A percentile compares a stretch with the other conserved stretches of the same genome.
Conservation (phyloP, 2,797 vertebrate species). For the Betta splendens region DNA sequence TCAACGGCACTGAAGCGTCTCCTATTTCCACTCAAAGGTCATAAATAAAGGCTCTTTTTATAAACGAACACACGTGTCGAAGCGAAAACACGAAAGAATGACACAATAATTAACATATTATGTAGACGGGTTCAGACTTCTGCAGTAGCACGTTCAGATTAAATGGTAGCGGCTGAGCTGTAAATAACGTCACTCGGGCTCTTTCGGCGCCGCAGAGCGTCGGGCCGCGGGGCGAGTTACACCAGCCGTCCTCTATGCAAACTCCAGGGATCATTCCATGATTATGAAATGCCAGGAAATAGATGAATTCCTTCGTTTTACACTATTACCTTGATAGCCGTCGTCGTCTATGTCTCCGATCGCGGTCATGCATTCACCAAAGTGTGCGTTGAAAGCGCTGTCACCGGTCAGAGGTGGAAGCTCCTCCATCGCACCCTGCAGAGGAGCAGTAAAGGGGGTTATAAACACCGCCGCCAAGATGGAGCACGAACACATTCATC, state of each 20-base stretch:
- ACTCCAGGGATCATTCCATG: constrained; percentile 7
- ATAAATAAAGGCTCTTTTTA: constrained; percentile 59
- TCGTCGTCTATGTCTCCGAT: constrained; percentile 95
- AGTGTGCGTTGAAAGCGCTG: constrained; percentile 91
- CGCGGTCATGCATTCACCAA: constrained; percentile 91
- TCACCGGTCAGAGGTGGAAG: constrained; percentile 84
- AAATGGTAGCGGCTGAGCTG: constrained; percentile 44
- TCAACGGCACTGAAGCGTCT: constrained; percentile 55
- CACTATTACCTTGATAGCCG: constrained; percentile 91
- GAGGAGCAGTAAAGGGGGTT: constrained; percentile 56
- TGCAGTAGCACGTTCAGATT: constrained; percentile 44
- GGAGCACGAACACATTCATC: constrained; percentile 10
- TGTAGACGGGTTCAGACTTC: constrained; percentile 20
- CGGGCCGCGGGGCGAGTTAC: constrained; percentile 65
- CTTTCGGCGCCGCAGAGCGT: constrained; percentile 45
- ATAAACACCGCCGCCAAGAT: constrained; percentile 6
- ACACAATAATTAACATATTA: constrained; percentile 23
- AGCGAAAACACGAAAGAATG: neutral
- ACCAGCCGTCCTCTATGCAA: constrained; percentile 66
- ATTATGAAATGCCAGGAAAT: no score
- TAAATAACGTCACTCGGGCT: constrained; percentile 52
- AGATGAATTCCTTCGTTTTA: no score
- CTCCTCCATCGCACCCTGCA: constrained; percentile 93
- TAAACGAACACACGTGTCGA: constrained; percentile 63
- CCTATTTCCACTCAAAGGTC: constrained; percentile 47